Conservation (phyloP, 2,797 vertebrate genomes). For the Myotis myotis region DNA sequence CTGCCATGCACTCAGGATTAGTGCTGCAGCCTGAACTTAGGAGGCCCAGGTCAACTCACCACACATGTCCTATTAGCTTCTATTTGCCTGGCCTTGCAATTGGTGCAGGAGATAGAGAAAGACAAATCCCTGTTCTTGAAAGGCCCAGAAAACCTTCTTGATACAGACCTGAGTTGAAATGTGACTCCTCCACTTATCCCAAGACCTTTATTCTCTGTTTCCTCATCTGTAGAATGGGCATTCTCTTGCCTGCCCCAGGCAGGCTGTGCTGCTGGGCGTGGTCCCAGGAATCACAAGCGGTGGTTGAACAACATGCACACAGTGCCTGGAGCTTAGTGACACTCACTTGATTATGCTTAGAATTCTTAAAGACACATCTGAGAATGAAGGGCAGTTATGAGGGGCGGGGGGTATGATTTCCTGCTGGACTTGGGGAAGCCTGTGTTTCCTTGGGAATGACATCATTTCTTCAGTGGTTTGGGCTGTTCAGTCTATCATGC, state of each 20-base stretch:
- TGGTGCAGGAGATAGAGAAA: background rate
- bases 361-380: background rate
- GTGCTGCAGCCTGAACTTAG: background rate
- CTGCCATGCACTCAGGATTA: fast-evolving
- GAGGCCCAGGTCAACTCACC: background rate
- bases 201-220: background rate
- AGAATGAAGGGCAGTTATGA: background rate
- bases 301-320: background rate
- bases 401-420: background rate
- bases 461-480: slow-evolving; percentile 45
- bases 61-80: background rate
- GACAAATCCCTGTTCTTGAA: background rate
- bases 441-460: slow-evolving; percentile 28
- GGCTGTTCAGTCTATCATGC: slow-evolving; percentile 63
- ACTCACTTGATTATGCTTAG: background rate
- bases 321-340: background rate
- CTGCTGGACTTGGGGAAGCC: slow-evolving; percentile 51
- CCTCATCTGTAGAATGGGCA: background rate
- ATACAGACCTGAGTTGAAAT: background rate
- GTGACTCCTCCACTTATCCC: background rate
- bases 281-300: background rate
- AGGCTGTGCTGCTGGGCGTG: background rate
- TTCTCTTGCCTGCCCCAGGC: fast-evolving
- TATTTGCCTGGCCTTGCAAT: background rate
- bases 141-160: background rate